phyloP scores from a whole-genome alignment of 1,140 invertebrate species.

The Eueides isabella region DNA sequence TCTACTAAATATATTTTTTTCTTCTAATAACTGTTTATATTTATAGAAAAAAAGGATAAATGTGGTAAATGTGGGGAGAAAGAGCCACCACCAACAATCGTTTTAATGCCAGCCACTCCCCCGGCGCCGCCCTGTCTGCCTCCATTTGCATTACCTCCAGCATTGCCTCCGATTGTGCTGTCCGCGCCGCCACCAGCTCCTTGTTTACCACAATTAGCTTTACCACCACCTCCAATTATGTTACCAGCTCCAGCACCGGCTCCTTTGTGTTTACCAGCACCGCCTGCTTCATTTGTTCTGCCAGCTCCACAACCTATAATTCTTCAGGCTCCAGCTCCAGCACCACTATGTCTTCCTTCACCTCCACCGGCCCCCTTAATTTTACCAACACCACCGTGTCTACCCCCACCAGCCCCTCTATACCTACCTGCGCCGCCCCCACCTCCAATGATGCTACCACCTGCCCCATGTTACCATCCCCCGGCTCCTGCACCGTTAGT shows the following conservation, averaged over 20 bases:
- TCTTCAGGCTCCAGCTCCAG: constrained; percentile 30
- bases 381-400: constrained; percentile 30
- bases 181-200: constrained; percentile 38
- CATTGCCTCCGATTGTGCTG: constrained; percentile 43
- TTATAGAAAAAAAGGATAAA: constrained; percentile 62
- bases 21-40: neutral
- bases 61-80: constrained; percentile 40
- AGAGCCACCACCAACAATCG: constrained; percentile 55
- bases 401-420: constrained; percentile 34
- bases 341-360: constrained; percentile 33
- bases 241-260: constrained; percentile 41
- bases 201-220: constrained; percentile 33
- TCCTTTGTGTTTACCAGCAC: constrained; percentile 29
- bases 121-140: constrained; percentile 42
- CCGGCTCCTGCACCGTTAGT: constrained; percentile 51
- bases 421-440: constrained; percentile 43
- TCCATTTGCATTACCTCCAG: constrained; percentile 37
- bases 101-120: constrained; percentile 56
- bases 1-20: neutral
- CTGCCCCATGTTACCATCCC: constrained; percentile 24
- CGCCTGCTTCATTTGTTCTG: constrained; percentile 34
- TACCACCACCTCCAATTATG: constrained; percentile 39
- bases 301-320: constrained; percentile 38
- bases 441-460: constrained; percentile 35
- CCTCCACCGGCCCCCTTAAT: neutral